Evolutionary conservation across 2,113 vertebrate genomes (phyloP), one percentile per base, ranked within the genome.

Genomic region (Muscicapa adusta): DNA sequence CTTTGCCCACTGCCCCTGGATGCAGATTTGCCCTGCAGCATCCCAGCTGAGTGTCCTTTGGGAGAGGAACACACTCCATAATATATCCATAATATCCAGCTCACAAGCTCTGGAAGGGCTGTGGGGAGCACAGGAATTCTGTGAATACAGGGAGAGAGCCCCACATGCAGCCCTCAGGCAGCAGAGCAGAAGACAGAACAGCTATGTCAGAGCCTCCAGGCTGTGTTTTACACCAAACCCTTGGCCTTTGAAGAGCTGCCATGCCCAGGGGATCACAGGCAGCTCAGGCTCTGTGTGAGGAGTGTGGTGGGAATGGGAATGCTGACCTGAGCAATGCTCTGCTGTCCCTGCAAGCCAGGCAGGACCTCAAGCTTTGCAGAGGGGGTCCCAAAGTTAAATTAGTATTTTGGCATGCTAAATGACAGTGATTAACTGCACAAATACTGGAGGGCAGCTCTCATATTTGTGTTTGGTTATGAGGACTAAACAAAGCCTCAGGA

Each of bases 11-110:
- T 8, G 4, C 8, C 4, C 4, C n/a, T 71, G 1, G 0, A 8
- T 22, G 24, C 24, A 14, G 48, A 20, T 57, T 50, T 71, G 5
- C 61, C 18, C 38, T 5, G 26, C 10, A 76, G 63, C 57, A 47
- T 12, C 63, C 42, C 50, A 40, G 45, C 38, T 12, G 42, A 36
- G 34, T 1, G 15, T 14, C 18, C 38, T 36, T 47, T 5, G 5
- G 43, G 73, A 68, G 25, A 60, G 17, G 17, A 1, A 1, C 25
- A 9, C 0, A 0, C 33, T 72, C 43, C 29, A 1, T 10, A 12
- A 38, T 38, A 38, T 38, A 38, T 38, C 38, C 38, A 38, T 38
- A 38, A 38, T 38, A 38, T 38, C 9, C 0, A 2, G 26, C 36
- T 51, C 82, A 56, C 5, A 10, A 61, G 28, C 34, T 65, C 58